Conservation (phyloP, 1,140 invertebrate genomes). For the Phymorhynchus buccinoides region DNA sequence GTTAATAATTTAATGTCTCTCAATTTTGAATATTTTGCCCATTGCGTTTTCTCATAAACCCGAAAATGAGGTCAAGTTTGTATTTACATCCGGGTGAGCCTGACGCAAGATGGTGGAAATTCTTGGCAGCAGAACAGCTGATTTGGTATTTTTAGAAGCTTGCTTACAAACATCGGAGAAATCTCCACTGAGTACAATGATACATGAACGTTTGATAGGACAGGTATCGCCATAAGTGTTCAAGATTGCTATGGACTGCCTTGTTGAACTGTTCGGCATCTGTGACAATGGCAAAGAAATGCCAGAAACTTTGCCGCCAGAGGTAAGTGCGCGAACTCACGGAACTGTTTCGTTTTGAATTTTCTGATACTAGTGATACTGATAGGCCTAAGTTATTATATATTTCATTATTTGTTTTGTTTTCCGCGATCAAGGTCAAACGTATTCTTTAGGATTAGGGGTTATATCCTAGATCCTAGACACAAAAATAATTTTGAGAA, state of each 20-base stretch:
- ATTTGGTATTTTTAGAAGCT: slow-evolving; percentile 24
- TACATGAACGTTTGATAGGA: not conserved
- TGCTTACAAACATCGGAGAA: slow-evolving; percentile 31
- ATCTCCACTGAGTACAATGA: not conserved
- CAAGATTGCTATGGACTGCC: not conserved
- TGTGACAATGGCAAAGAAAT: slow-evolving; percentile 21
- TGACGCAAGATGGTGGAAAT: slow-evolving; percentile 40
- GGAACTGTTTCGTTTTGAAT: too few species aligned
- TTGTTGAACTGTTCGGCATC: not conserved
- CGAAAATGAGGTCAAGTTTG: too few species aligned
- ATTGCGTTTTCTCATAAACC: too few species aligned
- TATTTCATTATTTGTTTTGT: not conserved
- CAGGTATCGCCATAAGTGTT: not conserved
- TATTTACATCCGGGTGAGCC: slow-evolving; percentile 27
- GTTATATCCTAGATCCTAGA: too few species aligned
- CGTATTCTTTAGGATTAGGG: too few species aligned
- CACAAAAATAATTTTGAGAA: too few species aligned
- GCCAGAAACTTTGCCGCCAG: slow-evolving; percentile 28
- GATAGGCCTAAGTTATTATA: too few species aligned
- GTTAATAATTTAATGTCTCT: too few species aligned
- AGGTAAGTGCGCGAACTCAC: not conserved
- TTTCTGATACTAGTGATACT: too few species aligned
- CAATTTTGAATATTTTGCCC: too few species aligned
- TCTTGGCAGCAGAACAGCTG: slow-evolving; percentile 25
- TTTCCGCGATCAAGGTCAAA: not conserved